Base-by-base conservation (phyloP, 2,888 invertebrate species). In the Aproaerema taeniolella region DNA sequence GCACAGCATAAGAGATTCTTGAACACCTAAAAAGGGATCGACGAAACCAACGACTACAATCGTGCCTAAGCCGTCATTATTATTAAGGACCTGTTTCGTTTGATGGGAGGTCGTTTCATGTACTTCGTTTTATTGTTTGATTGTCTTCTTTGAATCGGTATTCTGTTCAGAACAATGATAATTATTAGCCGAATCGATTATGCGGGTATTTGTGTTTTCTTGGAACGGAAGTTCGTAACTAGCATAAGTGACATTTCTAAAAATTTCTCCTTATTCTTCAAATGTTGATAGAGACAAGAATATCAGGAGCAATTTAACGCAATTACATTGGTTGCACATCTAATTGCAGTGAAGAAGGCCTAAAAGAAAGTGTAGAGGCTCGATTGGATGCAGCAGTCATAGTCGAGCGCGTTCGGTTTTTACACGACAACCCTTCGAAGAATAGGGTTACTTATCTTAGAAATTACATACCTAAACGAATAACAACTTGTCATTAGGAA, bases 351-450 rank as follows among this genome's bases (percentile, higher is more conserved):
- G n/a, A n/a, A n/a, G n/a, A n/a, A n/a, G n/a, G n/a, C n/a, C n/a
- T n/a, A n/a, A n/a, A n/a, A n/a, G n/a, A n/a, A n/a, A n/a, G n/a
- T n/a, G n/a, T n/a, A n/a, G n/a, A 20, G 20, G 20, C 8, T 20
- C 47, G 46, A 53, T 53, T 47, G 47, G 46, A 43, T 44, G 52
- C 46, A 49, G 52, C 53, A 60, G 73, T 71, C 62, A 69, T 67
- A 73, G 67, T 55, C 58, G 67, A 74, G 62, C 61, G 75, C 62
- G 53, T 65, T 56, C 55, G 51, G 67, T 80, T 83, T 81, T 26
- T 82, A n/a, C 82, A 70, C 73, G 59, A 48, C 63, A 67, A 72
- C 73, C 75, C 73, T 61, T n/a, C n/a, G n/a, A n/a, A n/a, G n/a
- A n/a, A n/a, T n/a, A n/a, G n/a, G n/a, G n/a, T n/a, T n/a, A n/a